phyloP scores from a whole-genome alignment of 2,888 invertebrate species.

The Cryptocephalus primarius region DNA sequence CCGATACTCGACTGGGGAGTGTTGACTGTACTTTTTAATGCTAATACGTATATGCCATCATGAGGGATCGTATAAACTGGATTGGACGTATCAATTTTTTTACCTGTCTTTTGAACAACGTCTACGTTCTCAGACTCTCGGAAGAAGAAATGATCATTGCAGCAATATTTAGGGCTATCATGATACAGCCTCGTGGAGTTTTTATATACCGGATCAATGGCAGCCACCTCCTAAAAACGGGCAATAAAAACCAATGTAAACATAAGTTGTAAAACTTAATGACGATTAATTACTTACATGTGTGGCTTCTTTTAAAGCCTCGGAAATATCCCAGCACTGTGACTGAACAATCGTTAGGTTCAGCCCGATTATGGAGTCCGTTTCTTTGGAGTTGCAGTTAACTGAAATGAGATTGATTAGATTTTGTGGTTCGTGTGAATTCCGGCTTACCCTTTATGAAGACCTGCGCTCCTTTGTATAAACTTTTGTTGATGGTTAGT shows the following conservation, averaged over 20 bases:
- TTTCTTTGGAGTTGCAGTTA: conserved; percentile 36
- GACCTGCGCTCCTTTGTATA: conserved; percentile 61
- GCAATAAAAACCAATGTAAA: not conserved
- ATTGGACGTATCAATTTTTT: conserved; percentile 1
- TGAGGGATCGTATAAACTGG: conserved; percentile 47
- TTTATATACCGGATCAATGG: conserved; percentile 6
- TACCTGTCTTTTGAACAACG: not conserved
- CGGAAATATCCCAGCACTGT: conserved; percentile 44
- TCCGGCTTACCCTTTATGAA: conserved; percentile 53
- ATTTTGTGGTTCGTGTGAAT: not conserved
- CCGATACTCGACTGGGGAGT: conserved; percentile 43
- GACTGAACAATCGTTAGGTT: conserved; percentile 45
- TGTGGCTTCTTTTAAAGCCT: conserved; percentile 24
- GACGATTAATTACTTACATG: conserved; percentile 20
- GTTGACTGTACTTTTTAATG: conserved; percentile 39
- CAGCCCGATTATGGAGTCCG: conserved; percentile 36
- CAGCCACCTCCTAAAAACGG: conserved; percentile 14
- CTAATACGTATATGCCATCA: conserved; percentile 65
- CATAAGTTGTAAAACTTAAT: too few relatives aligned
- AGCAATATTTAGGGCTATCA: conserved; percentile 20
- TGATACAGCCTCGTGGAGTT: conserved; percentile 15
- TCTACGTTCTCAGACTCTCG: conserved; percentile 23
- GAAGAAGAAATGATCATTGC: conserved; percentile 31
- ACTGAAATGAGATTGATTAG: conserved; percentile 28
- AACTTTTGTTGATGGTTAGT: conserved; percentile 46